Base-by-base conservation (phyloP, 2,888 invertebrate species). In the Melanostoma mellinum region DNA sequence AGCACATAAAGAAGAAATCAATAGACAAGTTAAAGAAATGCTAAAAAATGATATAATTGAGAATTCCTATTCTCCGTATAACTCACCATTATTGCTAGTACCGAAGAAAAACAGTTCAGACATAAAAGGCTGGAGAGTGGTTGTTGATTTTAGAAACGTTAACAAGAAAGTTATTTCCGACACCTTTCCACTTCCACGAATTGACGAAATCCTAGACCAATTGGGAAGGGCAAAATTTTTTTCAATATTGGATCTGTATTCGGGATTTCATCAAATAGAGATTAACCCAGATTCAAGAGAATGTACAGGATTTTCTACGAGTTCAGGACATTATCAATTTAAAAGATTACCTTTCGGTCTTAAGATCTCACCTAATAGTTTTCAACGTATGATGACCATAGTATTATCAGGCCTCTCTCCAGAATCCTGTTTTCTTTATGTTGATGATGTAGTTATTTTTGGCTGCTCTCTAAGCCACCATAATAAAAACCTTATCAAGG, bases 361-460 rank as follows among this genome's bases (percentile, higher is more conserved):
- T 6, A 56, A 56, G 38, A 56, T 55, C 20, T 56, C 38, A 4
- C 20, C 38, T 6, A 35, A n/a, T 3, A 38, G 74, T 32, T 80
- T 80, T 35, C 69, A 80, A 35, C 46, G 69, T 20, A 74, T 75
- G 78, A 50, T 78, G 52, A 67, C 63, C 4, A 72, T 72, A 32
- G 79, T 52, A 0, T n/a, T 67, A 36, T 60, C 68, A 42, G 60
- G 75, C 8, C 42, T 65, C 33, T 36, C 48, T 35, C 60, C 48
- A 6, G 63, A 78, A 56, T 46, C 55, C 8, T 55, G 63, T 9
- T 85, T 85, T 33, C 52, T 86, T 35, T 86, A 85, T 60, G 56
- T 86, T 3, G 86, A 86, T 56, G 86, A 86, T 48, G 68, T 86
- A 1, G 71, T 86, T 33, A 53, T 86, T 6, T 77, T 81, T 61